These are phyloP conservation scores for Carabus problematicus DNA, from an alignment of 2,888 invertebrate genomes.

Conservation along the genomic window DNA sequence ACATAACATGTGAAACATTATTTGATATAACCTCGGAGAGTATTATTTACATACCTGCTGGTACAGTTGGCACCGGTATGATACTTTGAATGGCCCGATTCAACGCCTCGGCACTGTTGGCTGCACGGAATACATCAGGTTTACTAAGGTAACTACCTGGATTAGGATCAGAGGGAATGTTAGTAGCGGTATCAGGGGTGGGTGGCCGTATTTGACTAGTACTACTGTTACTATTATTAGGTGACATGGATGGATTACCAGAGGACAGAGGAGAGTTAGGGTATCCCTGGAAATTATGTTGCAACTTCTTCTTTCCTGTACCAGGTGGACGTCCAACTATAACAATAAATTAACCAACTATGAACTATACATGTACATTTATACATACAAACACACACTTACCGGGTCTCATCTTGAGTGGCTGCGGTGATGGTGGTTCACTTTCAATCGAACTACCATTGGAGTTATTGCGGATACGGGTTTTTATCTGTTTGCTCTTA, in stretches of 20 bases:
- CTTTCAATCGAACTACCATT: slow-evolving; percentile 61
- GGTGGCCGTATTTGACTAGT: slow-evolving; percentile 38
- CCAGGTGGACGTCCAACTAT: slow-evolving; percentile 64
- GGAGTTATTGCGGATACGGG: slow-evolving; percentile 63
- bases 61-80: slow-evolving; percentile 49
- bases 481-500: slow-evolving; percentile 51
- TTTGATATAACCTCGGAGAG: background rate
- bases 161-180: slow-evolving; percentile 10
- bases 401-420: slow-evolving; percentile 58
- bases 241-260: slow-evolving; percentile 48
- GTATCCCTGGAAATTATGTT: slow-evolving; percentile 52
- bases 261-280: slow-evolving; percentile 45
- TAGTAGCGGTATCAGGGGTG: slow-evolving; percentile 20
- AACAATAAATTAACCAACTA: slow-evolving; percentile 42
- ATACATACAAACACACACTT: background rate
- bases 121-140: slow-evolving; percentile 37
- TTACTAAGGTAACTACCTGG: slow-evolving; percentile 21
- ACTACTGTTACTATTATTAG: slow-evolving; percentile 45
- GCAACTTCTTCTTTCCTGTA: slow-evolving; percentile 56
- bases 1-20: too few relatives aligned
- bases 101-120: slow-evolving; percentile 51
- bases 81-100: slow-evolving; percentile 58
- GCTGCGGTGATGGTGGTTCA: slow-evolving; percentile 61
- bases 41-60: slow-evolving; percentile 20
- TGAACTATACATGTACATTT: background rate